Base-by-base conservation (phyloP, 2,888 invertebrate genomes). In the Amblyjoppa fuscipennis region DNA sequence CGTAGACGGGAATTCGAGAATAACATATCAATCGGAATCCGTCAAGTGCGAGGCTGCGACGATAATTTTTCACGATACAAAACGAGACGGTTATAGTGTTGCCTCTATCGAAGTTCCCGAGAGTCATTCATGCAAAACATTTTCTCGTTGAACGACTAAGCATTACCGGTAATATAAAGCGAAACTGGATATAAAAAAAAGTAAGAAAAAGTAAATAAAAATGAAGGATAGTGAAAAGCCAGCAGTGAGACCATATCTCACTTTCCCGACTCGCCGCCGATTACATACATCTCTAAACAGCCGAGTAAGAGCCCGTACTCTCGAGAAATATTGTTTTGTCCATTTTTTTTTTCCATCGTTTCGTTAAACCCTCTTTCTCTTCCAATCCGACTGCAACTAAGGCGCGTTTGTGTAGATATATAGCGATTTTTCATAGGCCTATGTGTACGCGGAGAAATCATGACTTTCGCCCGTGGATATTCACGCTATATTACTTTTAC, bases 111-210 rank as follows among this genome's bases (percentile, higher is more conserved):
- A 75, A 82, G 75, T 85, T 82, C 66, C 45, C 80, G 83, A 81
- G 77, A 64, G 64, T 83, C 80, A 85, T 85, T 85, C 80, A 81
- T 81, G 86, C 86, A 86, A 86, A 86, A 81, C 83, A 77, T 86
- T 86, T 81, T 83, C 86, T 75, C 76, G 74, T 25, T 70, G 77
- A 31, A 68, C 56, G 41, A 53, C 34, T 71, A 25, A 49, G 45
- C 53, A 64, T 64, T 64, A 16, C 53, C 45, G 64, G 53, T 49
- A 56, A 34, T 59, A 59, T 66, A 13, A 51, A 61, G 11, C n/a
- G 38, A 71, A 49, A 64, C 64, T 34, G 64, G 16, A 2, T 56
- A 31, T 53, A 31, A 45, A 69, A 41, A 45, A 51, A 51, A n/a
- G 6, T 7, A 71, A 31, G n/a, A 49, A 69, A 41, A 51, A 51